Base-by-base conservation (phyloP, 1,140 invertebrate genomes). In the Drosophila ironensis region DNA sequence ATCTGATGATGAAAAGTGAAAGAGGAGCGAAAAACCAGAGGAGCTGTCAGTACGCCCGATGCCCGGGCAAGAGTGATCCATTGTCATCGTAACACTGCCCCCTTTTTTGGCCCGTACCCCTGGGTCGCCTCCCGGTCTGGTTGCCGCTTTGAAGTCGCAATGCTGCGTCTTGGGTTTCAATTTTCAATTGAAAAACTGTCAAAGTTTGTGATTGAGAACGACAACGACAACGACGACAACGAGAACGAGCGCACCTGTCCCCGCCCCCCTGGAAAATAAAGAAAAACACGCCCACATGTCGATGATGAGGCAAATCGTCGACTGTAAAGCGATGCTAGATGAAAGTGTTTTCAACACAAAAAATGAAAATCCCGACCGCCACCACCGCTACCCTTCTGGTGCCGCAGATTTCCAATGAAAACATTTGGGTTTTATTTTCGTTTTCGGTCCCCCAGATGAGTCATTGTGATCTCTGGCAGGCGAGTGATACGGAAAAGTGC, bases 121-220 rank as follows among this genome's bases (percentile, higher is more conserved):
- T 22, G 11, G n/a, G 17, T 22, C 22, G 22, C 3, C 9, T 12
- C 2, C 11, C 9, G 1, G n/a, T 30, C 50, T 57, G 35, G 48
- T n/a, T 24, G 35, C 40, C 40, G 27, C 78, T 86, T 84, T 84
- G 80, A 84, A 60, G 80, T 84, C 64, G 41, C 56, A 74, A 52
- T 74, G 80, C 57, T 69, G 63, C 70, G 50, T 77, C 80, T 84
- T 63, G 30, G 66, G 80, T 84, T 86, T 72, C 80, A 84, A 82
- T 76, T 86, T n/a, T 86, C 80, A 86, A 86, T 86, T 72, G 57
- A 63, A 60, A 72, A 86, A 54, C 80, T 86, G 81, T 80, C 80
- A 86, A 72, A 54, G 40, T 42, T 38, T 50, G 71, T 27, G 56
- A 61, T 44, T 35, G 35, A 25, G 27, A 57, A 38, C 20, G 28